Conservation (phyloP, 1,140 invertebrate genomes). For the Lepeophtheirus salmonis region DNA sequence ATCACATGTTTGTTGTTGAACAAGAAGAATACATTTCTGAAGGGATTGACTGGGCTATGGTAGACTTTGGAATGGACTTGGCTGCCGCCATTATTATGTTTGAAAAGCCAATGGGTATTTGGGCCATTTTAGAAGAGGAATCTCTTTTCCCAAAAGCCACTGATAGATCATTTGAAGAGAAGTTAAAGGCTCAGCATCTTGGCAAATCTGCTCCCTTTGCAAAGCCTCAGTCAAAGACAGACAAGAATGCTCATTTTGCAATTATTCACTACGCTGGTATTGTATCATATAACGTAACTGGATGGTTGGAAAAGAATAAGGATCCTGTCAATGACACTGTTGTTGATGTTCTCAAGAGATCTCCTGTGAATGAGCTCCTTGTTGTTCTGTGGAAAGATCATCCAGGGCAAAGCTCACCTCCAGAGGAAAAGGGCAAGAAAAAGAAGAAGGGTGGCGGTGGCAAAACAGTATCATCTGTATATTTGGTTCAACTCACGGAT, state of each 20-base stretch:
- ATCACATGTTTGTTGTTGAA: constrained; percentile 93
- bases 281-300: constrained; percentile 69
- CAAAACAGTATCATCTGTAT: constrained; percentile 70
- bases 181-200: constrained; percentile 93
- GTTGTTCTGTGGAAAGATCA: constrained; percentile 82
- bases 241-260: constrained; percentile 70
- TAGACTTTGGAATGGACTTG: constrained; percentile 94
- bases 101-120: constrained; percentile 90
- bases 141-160: constrained; percentile 90
- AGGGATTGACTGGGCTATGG: constrained; percentile 74
- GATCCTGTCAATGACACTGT: constrained; percentile 97
- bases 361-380: constrained; percentile 61
- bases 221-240: constrained; percentile 40
- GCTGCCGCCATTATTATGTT: constrained; percentile 88
- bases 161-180: constrained; percentile 92
- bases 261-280: constrained; percentile 96
- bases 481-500: constrained; percentile 43
- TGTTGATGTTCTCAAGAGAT: constrained; percentile 90
- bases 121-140: constrained; percentile 99
- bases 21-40: constrained; percentile 41
- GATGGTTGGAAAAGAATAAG: constrained; percentile 99
- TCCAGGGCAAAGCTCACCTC: constrained; percentile 55
- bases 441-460: constrained; percentile 31
- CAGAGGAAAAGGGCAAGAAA: constrained; percentile 43
- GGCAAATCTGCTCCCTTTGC: constrained; percentile 93